These are phyloP conservation scores for Lacerta viridis DNA, from an alignment of 2,797 vertebrate genomes.

Conservation along the genomic window DNA sequence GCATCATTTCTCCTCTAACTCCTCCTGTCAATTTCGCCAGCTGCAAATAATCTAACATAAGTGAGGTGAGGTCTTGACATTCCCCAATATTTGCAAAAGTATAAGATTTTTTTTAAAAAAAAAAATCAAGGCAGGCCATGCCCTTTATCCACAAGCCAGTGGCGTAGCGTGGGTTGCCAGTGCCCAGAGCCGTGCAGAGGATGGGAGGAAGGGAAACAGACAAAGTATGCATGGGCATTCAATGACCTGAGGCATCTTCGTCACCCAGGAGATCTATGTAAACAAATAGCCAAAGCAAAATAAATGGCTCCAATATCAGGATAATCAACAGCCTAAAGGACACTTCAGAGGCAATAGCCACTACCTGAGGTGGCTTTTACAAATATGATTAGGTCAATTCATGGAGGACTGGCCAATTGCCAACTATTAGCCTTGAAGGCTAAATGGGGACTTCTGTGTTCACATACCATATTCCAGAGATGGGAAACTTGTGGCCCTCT, in stretches of 20 bases:
- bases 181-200: too few species aligned
- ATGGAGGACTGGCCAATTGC: neutral
- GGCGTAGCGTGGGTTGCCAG: neutral
- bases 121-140: neutral
- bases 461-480: neutral
- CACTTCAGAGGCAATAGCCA: neutral
- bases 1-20: too few species aligned
- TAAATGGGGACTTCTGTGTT: neutral
- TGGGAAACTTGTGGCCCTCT: neutral
- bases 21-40: too few species aligned
- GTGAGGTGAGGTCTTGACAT: neutral
- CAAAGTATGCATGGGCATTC: too few species aligned
- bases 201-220: too few species aligned
- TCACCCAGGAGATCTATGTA: neutral
- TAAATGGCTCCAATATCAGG: constrained; percentile 15
- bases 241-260: neutral
- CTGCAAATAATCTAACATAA: too few species aligned
- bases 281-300: constrained; percentile 18
- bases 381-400: neutral
- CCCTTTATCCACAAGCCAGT: too few species aligned
- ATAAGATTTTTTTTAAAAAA: too few species aligned
- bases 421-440: neutral
- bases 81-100: neutral
- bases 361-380: neutral
- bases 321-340: neutral